Percentiles rank a stretch among this genome's conserved stretches.
Conservation (phyloP, 2,888 invertebrate species). For the Pammene fasciana region DNA sequence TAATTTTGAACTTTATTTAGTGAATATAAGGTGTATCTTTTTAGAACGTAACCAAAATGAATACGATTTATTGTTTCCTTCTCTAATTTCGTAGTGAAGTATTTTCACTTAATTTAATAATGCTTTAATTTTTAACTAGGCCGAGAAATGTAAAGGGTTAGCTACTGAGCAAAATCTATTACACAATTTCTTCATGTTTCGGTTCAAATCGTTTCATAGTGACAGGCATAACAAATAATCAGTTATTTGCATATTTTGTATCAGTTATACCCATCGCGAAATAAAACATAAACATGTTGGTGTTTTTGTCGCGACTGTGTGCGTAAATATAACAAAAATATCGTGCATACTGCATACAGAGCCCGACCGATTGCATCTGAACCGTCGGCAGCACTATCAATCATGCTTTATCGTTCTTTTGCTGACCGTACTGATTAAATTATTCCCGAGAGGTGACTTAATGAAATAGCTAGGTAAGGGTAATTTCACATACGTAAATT, state of each 20-base stretch:
- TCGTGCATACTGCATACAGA: constrained; percentile 43
- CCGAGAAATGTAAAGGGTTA: too few species aligned
- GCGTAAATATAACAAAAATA: constrained; percentile 41
- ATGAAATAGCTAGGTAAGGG: constrained; percentile 69
- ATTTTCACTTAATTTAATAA: too few species aligned
- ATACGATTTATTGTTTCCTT: not conserved
- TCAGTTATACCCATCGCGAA: constrained; percentile 19
- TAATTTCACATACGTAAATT: constrained; percentile 44
- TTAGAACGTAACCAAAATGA: too few species aligned
- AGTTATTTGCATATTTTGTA: constrained; percentile 28
- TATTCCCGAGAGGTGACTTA: constrained; percentile 75
- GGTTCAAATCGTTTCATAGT: not conserved
- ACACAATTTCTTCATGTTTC: not conserved
- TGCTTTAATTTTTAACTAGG: too few species aligned
- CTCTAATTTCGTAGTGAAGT: not conserved
- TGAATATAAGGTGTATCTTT: not conserved
- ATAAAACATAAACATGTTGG: constrained; percentile 20
- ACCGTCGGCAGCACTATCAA: constrained; percentile 67
- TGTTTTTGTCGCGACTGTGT: constrained; percentile 30
- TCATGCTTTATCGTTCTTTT: constrained; percentile 79
- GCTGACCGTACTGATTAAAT: constrained; percentile 79
- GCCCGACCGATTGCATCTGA: constrained; percentile 50
- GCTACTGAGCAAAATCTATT: not conserved
- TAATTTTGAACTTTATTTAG: constrained; percentile 10
- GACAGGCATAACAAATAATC: too few species aligned